Base-by-base conservation (phyloP, 2,797 vertebrate species). In the Percopsis omiscomaycus region DNA sequence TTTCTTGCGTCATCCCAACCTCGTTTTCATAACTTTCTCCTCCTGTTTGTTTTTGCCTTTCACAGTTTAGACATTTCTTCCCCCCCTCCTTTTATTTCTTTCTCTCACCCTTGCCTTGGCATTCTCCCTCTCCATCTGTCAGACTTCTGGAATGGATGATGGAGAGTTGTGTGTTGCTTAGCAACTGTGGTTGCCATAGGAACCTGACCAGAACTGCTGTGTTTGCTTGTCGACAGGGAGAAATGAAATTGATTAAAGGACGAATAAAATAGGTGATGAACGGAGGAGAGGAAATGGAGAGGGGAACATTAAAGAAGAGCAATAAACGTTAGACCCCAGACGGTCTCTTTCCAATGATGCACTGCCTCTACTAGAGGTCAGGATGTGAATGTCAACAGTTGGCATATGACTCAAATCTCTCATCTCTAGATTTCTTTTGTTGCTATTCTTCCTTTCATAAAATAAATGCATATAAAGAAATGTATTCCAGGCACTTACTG, bases 91-190 rank as follows among this genome's bases (percentile, higher is more conserved):
- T 58, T 16, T n/a, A 22, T 55, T n/a, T 29, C 51, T n/a, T 44
- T 66, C 15, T 42, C 64, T 53, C 49, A 53, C 48, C 28, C 29
- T 64, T 37, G 53, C 80, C 65, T 51, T 64, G 80, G 77, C 74
- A 62, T 80, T 45, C 78, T 84, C 71, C 70, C 71, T 62, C 82
- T 84, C 88, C 89, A 86, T 92, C 85, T 88, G 89, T 92, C 86
- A 81, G 87, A 90, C 88, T 91, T 91, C 88, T 91, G 91, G 91
- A 92, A 93, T 91, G 91, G 91, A 89, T 91, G 91, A 91, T 91
- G 89, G 89, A 91, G 91, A 93, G 91, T 93, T 88, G 84, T 81
- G 88, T 48, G 91, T 93, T 93, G 91, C 93, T 81, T 90, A 84
- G 92, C 89, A 93, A 94, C 93, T 92, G 73, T 0, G 63, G 91